Evolutionary conservation across 2,797 vertebrate species (phyloP), one percentile per base, ranked within the genome.

Genomic region (Somateria mollissima): DNA sequence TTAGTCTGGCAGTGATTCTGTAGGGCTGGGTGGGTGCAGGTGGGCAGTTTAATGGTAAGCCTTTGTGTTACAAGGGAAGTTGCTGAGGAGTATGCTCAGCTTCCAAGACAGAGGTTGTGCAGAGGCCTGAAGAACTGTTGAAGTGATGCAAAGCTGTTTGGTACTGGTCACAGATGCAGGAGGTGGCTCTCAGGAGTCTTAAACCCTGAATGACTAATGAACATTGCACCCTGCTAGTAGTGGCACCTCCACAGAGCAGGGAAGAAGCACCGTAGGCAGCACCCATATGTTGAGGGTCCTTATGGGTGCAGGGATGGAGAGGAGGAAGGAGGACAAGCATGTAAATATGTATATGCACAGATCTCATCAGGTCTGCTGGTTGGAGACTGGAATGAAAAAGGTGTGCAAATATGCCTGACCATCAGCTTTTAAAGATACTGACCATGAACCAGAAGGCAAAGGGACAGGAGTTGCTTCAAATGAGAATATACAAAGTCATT

Each of bases 401-500:
- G 28, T 81, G 60, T 87, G 84, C 53, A 90, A 94, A 58, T 61
- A 73, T 30, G 39, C 12, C 62, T 45, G 18, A 76, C 41, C 67
- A 87, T 69, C 25, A 76, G 60, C 86, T 85, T 95, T 91, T 89
- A 54, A 65, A 65, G 66, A 81, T 76, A 77, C 70, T 1, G 0
- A 81, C 21, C 27, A 24, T 65, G 75, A 94, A 91, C 75, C 47
- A 76, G 64, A 53, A 94, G 47, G 71, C 84, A 84, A 94, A 90
- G 41, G 22, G 49, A 90, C 32, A 92, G 19, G 13, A 86, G n/a
- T 76, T 89, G 19, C 69, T 36, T 80, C 32, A 8, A 20, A 11
- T 76, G 56, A 95, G 58, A 96, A 71, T 27, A 81, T 62, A 87
- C 15, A 92, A 49, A 92, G 41, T 65, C n/a, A 84, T 84, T 92